Base-by-base conservation (phyloP, 2,113 vertebrate genomes). In the Neodontobutis hainanensis region DNA sequence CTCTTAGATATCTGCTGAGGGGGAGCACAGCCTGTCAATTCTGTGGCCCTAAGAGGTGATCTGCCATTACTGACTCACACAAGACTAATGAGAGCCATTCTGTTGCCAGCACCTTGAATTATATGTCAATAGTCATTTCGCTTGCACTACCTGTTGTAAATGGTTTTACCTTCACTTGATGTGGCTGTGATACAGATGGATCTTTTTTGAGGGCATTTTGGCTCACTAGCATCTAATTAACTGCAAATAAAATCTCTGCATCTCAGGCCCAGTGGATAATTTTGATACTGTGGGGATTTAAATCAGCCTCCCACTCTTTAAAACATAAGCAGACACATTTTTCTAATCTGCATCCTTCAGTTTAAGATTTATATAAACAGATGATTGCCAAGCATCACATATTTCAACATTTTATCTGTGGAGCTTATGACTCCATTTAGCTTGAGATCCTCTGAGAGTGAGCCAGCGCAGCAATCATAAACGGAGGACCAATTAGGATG, bases 1-100 rank as follows among this genome's bases (percentile, higher is more conserved):
- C 81, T 83, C 89, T 92, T 89, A 87, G 90, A 90, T 86, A 84
- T 87, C 88, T 91, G 85, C 82, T 93, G 85, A 87, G 89, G 83
- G 88, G 82, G 86, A 85, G 88, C 87, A 71, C 78, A 87, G 81
- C 77, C 78, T 90, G 91, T 90, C 92, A 91, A 89, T 93, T 92
- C 85, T 53, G 71, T 85, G 90, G 85, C 91, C 90, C 91, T 89
- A 87, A 92, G 87, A 92, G 55, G 52, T 73, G 73, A 81, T 88
- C 90, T 93, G 91, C 89, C 90, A 92, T 93, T 92, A 93, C 80
- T 34, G 87, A 77, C 85, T 86, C 89, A 85, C 73, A 78, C 84
- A 88, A 92, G 92, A 94, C 91, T 92, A 94, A 93, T 86, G 90
- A 92, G 90, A 85, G 84, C 89, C 86, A 87, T 94, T 94, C 90